A percentile compares a stretch with the other conserved stretches of the same genome.
phyloP scores from a whole-genome alignment of 1,140 invertebrate species.

The Bombus balteatus region DNA sequence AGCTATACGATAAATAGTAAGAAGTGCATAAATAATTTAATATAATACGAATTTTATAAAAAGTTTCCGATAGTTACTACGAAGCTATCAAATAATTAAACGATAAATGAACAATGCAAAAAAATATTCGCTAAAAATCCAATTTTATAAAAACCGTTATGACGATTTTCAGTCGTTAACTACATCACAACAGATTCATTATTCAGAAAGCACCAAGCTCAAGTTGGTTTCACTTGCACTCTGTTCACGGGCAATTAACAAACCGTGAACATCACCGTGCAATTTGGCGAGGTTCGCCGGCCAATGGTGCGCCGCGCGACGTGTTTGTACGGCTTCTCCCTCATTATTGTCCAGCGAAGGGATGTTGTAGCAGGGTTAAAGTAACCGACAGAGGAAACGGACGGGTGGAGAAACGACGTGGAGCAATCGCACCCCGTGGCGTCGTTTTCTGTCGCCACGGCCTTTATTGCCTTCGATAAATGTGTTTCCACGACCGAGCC shows the following conservation, averaged over 20 bases:
- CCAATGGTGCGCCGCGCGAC: background rate
- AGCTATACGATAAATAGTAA: too few relatives aligned
- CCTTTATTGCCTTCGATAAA: slow-evolving; percentile 62
- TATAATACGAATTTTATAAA: too few relatives aligned
- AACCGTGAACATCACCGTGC: background rate
- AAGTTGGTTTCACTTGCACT: background rate
- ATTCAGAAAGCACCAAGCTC: background rate
- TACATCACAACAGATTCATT: too few relatives aligned
- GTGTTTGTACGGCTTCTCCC: background rate
- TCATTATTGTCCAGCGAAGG: slow-evolving; percentile 4
- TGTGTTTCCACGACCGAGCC: slow-evolving; percentile 52
- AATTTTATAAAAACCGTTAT: too few relatives aligned
- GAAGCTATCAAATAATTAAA: too few relatives aligned
- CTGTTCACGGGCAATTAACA: background rate
- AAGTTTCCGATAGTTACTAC: too few relatives aligned
- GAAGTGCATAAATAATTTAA: too few relatives aligned
- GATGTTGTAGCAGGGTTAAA: background rate
- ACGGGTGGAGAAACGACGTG: background rate
- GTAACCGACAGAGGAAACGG: background rate
- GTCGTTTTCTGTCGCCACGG: slow-evolving; percentile 45
- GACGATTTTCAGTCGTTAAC: too few relatives aligned
- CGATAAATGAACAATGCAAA: too few relatives aligned
- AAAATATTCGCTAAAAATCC: too few relatives aligned
- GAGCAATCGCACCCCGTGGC: slow-evolving; percentile 43
- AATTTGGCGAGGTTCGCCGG: background rate